Evolutionary conservation across 2,888 invertebrate genomes (phyloP).

Genomic region (Leptopterna dolabrata): DNA sequence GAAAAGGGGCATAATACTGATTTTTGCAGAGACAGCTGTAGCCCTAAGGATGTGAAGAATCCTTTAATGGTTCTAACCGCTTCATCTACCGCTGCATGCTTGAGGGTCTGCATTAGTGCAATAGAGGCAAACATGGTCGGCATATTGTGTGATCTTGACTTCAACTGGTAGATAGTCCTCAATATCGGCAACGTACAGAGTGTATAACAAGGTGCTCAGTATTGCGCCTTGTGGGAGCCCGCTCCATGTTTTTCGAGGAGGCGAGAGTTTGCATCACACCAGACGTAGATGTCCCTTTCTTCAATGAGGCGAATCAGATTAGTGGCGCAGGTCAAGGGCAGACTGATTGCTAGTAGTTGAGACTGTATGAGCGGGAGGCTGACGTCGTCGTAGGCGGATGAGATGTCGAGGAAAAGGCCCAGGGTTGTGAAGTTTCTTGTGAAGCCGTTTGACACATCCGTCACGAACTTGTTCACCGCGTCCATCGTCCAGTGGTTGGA

Average conservation of each 20-base stretch:
- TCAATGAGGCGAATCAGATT: not conserved
- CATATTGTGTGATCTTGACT: not conserved
- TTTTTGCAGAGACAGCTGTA: not conserved
- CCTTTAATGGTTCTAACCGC: not conserved
- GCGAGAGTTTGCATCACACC: not conserved
- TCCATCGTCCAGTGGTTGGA: not conserved
- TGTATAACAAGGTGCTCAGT: not conserved
- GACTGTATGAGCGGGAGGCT: not conserved
- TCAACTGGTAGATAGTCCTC: conserved; percentile 5
- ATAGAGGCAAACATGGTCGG: conserved; percentile 23
- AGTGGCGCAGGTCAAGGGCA: not conserved
- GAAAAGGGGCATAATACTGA: not conserved
- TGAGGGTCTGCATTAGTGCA: not conserved
- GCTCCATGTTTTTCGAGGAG: not conserved
- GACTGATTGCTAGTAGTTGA: not conserved
- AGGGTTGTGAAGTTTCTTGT: not conserved
- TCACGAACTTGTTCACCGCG: not conserved
- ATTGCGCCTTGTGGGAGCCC: conserved; percentile 3
- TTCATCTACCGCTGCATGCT: not conserved
- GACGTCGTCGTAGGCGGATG: conserved; percentile 23
- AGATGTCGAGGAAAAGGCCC: conserved; percentile 17
- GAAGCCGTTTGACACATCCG: not conserved
- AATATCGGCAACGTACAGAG: not conserved
- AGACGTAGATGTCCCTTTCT: not conserved
- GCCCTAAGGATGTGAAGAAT: not conserved